These are phyloP conservation scores for Todiramphus chloris DNA, from an alignment of 2,113 vertebrate genomes.

Conservation along the genomic window DNA sequence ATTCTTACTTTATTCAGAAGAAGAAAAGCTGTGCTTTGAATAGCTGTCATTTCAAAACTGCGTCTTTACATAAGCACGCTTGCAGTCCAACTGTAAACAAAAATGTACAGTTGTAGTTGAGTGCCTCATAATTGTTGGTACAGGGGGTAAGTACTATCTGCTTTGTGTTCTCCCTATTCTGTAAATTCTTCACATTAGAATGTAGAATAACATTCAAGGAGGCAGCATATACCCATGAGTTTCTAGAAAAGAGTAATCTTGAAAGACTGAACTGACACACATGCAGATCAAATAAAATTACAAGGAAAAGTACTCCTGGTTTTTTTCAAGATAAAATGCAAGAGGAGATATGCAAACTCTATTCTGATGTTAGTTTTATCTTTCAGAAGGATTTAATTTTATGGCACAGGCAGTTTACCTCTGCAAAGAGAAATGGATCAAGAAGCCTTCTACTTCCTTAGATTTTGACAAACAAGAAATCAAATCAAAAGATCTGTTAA, in stretches of 20 bases:
- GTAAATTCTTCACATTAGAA: not conserved
- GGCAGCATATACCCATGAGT: not conserved
- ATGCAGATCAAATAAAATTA: not conserved
- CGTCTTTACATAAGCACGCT: not conserved
- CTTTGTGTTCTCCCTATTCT: not conserved
- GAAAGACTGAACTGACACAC: not conserved
- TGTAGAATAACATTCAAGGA: not conserved
- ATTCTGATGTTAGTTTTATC: not conserved
- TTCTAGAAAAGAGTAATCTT: not conserved
- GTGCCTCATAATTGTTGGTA: not conserved
- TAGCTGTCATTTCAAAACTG: not conserved
- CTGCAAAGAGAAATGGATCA: not conserved
- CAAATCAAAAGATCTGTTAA: not conserved
- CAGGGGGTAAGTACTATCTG: not conserved
- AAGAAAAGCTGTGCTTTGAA: not conserved
- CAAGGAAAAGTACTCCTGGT: not conserved
- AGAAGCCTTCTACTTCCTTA: not conserved
- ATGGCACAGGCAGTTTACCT: not conserved
- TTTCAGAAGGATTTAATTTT: not conserved
- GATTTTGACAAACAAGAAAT: not conserved
- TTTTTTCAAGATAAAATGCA: not conserved
- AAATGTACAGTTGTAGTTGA: not conserved
- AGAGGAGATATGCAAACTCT: not conserved
- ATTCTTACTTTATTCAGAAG: not conserved
- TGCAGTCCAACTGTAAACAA: not conserved